Evolutionary conservation across 2,113 vertebrate genomes (phyloP).

Genomic region (Brachyhypopomus gauderio): DNA sequence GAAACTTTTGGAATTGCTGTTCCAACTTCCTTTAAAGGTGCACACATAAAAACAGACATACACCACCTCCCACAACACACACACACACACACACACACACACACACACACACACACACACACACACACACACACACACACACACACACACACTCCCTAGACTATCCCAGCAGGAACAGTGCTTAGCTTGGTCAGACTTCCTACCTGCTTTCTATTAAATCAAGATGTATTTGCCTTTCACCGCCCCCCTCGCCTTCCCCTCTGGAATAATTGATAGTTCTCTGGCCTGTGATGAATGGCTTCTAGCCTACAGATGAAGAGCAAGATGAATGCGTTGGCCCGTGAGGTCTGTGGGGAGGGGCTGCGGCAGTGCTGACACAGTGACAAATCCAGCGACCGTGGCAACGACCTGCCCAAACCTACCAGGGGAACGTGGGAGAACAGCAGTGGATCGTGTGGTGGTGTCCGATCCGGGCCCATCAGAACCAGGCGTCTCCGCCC

Average conservation of each 20-base stretch:
- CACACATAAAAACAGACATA: too few relatives aligned
- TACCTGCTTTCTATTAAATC: conserved; percentile 80
- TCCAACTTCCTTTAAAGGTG: too few relatives aligned
- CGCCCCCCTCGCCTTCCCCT: conserved; percentile 57
- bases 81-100: too few relatives aligned
- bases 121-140: too few relatives aligned
- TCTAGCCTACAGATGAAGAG: conserved; percentile 75
- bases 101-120: too few relatives aligned
- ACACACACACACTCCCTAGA: conserved; percentile 48
- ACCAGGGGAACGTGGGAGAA: conserved; percentile 56
- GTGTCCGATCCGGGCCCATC: conserved; percentile 4
- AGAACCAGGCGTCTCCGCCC: conserved; percentile 27
- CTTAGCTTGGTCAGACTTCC: conserved; percentile 64
- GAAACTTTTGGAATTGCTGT: too few relatives aligned
- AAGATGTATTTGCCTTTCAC: conserved; percentile 82
- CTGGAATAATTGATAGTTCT: conserved; percentile 79
- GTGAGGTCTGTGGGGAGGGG: conserved; percentile 60
- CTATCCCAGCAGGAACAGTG: conserved; percentile 69
- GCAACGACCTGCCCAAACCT: conserved; percentile 63
- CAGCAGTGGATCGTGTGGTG: conserved; percentile 47
- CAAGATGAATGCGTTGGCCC: conserved; percentile 77
- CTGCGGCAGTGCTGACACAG: conserved; percentile 76
- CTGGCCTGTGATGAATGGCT: conserved; percentile 77
- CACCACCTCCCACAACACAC: too few relatives aligned
- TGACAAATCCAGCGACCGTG: conserved; percentile 80